Percentiles rank a stretch among this genome's conserved stretches.
Conservation (phyloP, 2,797 vertebrate species). For the Taeniopygia guttata region DNA sequence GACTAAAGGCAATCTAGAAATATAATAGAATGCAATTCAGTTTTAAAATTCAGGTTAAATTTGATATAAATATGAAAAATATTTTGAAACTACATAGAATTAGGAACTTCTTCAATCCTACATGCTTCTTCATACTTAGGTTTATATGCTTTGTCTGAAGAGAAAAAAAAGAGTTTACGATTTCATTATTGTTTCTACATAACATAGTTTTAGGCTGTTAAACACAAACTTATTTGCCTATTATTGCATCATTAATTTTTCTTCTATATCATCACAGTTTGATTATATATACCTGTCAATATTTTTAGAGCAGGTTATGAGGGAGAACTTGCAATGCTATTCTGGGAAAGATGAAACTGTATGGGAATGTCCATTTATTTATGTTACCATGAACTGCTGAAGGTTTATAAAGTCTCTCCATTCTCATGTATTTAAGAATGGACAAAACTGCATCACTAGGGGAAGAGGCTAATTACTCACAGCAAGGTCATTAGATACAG, state of each 20-base stretch:
- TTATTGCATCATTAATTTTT: conserved; percentile 48
- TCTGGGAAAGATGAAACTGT: background rate
- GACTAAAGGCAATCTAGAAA: background rate
- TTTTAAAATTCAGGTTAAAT: background rate
- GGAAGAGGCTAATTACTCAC: conserved; percentile 67
- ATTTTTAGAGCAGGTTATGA: conserved; percentile 41
- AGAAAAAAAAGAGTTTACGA: background rate
- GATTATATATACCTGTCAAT: conserved; percentile 46
- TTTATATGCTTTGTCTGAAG: background rate
- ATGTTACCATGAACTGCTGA: background rate
- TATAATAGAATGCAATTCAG: background rate
- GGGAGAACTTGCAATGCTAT: background rate
- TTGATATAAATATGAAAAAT: background rate
- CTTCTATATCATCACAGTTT: conserved; percentile 22
- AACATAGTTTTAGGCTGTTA: conserved; percentile 45
- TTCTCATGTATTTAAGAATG: conserved; percentile 62
- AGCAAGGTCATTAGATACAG: conserved; percentile 69
- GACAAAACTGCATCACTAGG: conserved; percentile 55
- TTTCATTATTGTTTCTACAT: conserved; percentile 35
- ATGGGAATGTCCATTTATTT: background rate
- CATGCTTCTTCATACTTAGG: background rate
- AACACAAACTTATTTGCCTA: conserved; percentile 30
- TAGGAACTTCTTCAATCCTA: background rate
- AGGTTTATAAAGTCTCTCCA: conserved; percentile 33
- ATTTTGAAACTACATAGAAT: background rate